Conservation (phyloP, 1,140 invertebrate species). For the Eriocheir sinensis region DNA sequence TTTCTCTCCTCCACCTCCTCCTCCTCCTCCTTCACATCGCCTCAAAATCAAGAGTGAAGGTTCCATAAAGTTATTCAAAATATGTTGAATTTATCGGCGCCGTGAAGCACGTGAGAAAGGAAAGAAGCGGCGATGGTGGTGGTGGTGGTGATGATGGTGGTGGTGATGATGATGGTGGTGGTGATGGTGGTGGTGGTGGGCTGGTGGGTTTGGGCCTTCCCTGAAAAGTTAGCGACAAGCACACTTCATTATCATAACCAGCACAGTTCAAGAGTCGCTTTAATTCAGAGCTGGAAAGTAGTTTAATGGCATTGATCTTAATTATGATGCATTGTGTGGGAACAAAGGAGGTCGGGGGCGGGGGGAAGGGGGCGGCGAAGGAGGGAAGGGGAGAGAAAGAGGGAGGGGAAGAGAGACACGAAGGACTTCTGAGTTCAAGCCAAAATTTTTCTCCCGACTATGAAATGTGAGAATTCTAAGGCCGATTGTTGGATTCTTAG, state of each 20-base stretch:
- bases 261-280: neutral
- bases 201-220: neutral
- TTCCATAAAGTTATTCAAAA: no score
- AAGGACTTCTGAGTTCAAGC: neutral
- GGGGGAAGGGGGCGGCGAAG: neutral
- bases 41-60: no score
- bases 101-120: no score
- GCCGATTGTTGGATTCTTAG: neutral
- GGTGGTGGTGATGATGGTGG: no score
- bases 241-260: slow-evolving; percentile 4
- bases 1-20: neutral
- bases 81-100: no score
- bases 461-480: slow-evolving; percentile 25
- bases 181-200: no score
- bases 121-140: no score
- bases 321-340: slow-evolving; percentile 24
- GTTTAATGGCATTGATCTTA: slow-evolving; percentile 15
- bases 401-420: neutral
- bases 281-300: neutral
- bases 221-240: neutral
- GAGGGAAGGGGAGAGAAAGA: neutral
- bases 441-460: neutral
- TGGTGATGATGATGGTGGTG: no score
- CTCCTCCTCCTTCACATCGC: neutral
- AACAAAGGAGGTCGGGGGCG: neutral